Base-by-base conservation (phyloP, 2,113 vertebrate species). In the Pollachius pollachius region DNA sequence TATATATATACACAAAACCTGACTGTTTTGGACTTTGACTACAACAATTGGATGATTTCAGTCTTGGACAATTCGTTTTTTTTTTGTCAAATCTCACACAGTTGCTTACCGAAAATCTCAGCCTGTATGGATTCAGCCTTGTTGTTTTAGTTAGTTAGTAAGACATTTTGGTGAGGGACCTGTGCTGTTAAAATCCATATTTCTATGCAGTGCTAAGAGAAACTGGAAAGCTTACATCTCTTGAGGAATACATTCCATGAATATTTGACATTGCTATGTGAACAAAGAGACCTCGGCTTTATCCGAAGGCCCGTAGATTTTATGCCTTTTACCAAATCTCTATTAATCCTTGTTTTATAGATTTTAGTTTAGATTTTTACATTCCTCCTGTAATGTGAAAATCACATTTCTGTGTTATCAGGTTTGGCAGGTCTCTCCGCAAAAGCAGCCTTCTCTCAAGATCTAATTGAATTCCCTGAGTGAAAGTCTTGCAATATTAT, bases 321-420 rank as follows among this genome's bases (percentile, higher is more conserved):
- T 70, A 84, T 15, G 63, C 67, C 85, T 81, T 82, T 74, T 52
- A 61, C 74, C 74, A 76, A 88, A 85, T 80, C 82, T 89, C 72
- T 84, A 83, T 87, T 90, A 91, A 91, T 89, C 88, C 87, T 82
- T 82, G 72, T 86, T 87, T 82, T 83, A 77, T 88, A 89, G 89
- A 89, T 90, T 87, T 87, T 85, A 81, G 85, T 85, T 84, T 78
- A 84, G 87, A 89, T 87, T 88, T 88, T 90, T 89, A 80, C 87
- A 86, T 88, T 87, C 83, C 74, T 89, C 85, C 80, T 86, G 80
- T 72, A 89, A 91, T 91, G 89, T 91, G 88, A 89, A 88, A 91
- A 86, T 84, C 80, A 84, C 80, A 88, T 91, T 88, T 90, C 85
- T 87, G 83, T 83, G 80, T 91, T 89, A 89, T 91, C 85, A 66